Base-by-base conservation (phyloP, 37 sponge, comb jelly and placozoan genomes). In the Axinella damicornis region DNA sequence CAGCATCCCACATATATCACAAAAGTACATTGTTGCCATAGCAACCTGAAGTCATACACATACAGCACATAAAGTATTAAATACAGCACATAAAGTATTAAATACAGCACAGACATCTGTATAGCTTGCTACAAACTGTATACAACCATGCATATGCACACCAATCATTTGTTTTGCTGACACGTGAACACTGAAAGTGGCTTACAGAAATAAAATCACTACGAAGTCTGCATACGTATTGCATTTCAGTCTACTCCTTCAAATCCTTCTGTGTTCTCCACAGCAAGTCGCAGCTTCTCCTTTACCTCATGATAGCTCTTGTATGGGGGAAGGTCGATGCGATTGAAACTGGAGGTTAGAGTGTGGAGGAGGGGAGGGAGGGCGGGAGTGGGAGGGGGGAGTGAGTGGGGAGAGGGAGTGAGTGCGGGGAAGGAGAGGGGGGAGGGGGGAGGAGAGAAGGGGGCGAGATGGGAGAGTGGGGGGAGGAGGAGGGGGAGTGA, bases 191-290 rank as follows among this genome's bases (percentile, higher is more conserved):
- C 46, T 12, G 46, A 46, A 46, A 46, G 6, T 46, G 46, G 9
- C 4, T 46, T 46, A 46, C 6, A 46, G 9, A 9, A 12, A 46
- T 9, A 4, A 46, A 46, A 9, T 46, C n/a, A 46, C 46, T 9
- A 46, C 46, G 4, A 9, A 46, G 46, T 46, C 46, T 46, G 46
- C 9, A 9, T 9, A 46, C 4, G 46, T 46, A 12, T 63, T 13
- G 31, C 12, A 1, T 25, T 4, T 82, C 69, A 93, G 60, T 93
- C 93, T 18, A 92, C 93, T 63, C 93, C 93, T 53, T 92, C 93
- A 92, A 96, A 96, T 2, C 94, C 96, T 76, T 90, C 94, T 32
- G 94, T 91, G 83, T 96, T 96, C 80, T 96, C 96, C 18, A 96
- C 62, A 17, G 96, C 96, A 22, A 90, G 69, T 19, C 78, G 71